phyloP scores from a whole-genome alignment of 2,113 vertebrate species.

The Drymodes brunneopygia region DNA sequence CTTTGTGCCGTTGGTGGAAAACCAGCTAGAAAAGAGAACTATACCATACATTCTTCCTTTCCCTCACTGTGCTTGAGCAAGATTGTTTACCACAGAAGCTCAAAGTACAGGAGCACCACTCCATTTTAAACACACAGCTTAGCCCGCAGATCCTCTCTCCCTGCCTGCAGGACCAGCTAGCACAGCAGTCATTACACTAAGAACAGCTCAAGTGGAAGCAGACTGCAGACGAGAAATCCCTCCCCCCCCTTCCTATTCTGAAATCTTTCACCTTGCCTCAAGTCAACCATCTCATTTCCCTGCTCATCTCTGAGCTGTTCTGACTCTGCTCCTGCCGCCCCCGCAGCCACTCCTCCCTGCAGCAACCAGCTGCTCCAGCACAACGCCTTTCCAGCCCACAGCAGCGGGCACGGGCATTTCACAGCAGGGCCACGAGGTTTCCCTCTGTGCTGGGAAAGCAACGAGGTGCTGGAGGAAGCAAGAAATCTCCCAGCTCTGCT shows the following conservation, averaged over 20 bases:
- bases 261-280: slow-evolving; percentile 55
- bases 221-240: slow-evolving; percentile 12
- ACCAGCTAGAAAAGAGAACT: slow-evolving; percentile 1
- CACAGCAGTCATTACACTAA: slow-evolving; percentile 3
- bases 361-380: slow-evolving; percentile 20
- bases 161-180: slow-evolving; percentile 17
- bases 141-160: background rate
- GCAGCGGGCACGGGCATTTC: background rate
- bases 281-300: slow-evolving; percentile 53
- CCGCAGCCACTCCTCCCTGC: slow-evolving; percentile 24
- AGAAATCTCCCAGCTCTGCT: background rate
- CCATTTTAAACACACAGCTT: background rate
- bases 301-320: slow-evolving; percentile 12
- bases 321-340: background rate
- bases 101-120: slow-evolving; percentile 17
- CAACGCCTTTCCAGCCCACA: background rate
- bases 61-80: slow-evolving; percentile 1
- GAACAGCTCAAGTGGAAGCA: slow-evolving; percentile 25
- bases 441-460: background rate
- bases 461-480: background rate
- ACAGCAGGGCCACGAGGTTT: background rate
- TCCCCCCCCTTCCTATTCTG: slow-evolving; percentile 9
- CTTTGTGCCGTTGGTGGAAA: background rate
- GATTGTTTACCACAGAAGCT: slow-evolving; percentile 22
- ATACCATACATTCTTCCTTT: background rate